Evolutionary conservation across 2,888 invertebrate genomes (phyloP), one percentile per base, ranked within the genome.

Genomic region (Ectemnius continuus): DNA sequence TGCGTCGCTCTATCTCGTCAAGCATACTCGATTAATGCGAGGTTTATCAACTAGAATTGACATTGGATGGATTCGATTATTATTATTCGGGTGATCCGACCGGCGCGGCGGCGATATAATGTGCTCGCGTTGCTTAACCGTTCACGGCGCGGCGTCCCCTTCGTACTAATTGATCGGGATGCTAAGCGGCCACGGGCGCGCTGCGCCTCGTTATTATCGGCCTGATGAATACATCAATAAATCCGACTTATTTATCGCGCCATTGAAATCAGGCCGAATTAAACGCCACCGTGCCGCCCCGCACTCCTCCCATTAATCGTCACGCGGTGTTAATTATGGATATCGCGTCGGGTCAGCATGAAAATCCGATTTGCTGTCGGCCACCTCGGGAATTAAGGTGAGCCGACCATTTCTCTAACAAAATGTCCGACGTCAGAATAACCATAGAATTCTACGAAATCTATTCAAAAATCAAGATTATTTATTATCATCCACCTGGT

Each of bases 141-240:
- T 36, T 11, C 36, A 36, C 36, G 36, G 36, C 2, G 5, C 36
- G 36, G 36, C 2, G 5, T 8, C 36, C 36, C 59, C 59, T 47
- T 47, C 59, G 23, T 23, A 47, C 26, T 23, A 46, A 66, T 66
- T 66, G 47, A 58, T 63, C 14, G 52, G 16, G 20, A 61, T 61
- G n/a, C 46, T 59, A 58, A 16, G 23, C 59, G 46, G 23, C 14
- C 66, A 4, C 36, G 36, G 36, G 23, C 23, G 36, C 16, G 14
- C 18, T 4, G n/a, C 16, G 47, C 57, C 14, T 58, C 59, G 47
- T 59, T 59, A 66, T 66, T 59, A 45, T n/a, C 59, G n/a, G 18
- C 26, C 16, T n/a, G 18, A 47, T 26, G 66, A 59, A 59, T 66
- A 20, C 47, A 59, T 66, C 46, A 47, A 59, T 66, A 66, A 47